Conservation (phyloP, 2,797 vertebrate species). For the Pangasius larnaudii region DNA sequence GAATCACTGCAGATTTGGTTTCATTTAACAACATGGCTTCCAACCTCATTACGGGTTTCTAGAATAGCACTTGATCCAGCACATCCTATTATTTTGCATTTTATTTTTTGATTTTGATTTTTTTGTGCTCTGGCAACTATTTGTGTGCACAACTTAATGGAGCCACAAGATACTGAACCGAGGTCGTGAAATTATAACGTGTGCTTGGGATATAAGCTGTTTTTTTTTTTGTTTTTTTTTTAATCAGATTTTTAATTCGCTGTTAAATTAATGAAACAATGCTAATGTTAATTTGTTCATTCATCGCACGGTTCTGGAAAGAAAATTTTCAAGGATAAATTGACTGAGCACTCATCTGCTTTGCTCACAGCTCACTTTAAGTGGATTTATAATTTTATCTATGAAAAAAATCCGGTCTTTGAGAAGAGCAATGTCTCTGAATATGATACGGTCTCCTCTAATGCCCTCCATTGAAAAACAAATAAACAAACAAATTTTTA, state of each 20-base stretch:
- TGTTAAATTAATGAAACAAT: neutral
- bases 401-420: neutral
- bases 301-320: neutral
- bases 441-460: neutral
- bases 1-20: neutral
- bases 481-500: too few species aligned
- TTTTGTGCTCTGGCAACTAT: neutral
- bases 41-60: neutral
- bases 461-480: neutral
- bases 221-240: neutral
- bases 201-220: neutral
- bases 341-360: neutral
- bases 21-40: neutral
- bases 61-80: neutral
- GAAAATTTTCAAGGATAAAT: neutral
- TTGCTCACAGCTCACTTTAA: neutral
- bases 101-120: neutral
- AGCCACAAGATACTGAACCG: neutral
- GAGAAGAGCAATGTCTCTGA: neutral
- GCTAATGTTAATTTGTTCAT: neutral
- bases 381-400: neutral
- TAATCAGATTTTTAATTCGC: neutral
- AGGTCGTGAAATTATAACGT: neutral
- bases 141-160: neutral
- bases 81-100: neutral